Evolutionary conservation across 2,113 vertebrate species (phyloP), one percentile per base, ranked within the genome.

Genomic region (Marmota monax): DNA sequence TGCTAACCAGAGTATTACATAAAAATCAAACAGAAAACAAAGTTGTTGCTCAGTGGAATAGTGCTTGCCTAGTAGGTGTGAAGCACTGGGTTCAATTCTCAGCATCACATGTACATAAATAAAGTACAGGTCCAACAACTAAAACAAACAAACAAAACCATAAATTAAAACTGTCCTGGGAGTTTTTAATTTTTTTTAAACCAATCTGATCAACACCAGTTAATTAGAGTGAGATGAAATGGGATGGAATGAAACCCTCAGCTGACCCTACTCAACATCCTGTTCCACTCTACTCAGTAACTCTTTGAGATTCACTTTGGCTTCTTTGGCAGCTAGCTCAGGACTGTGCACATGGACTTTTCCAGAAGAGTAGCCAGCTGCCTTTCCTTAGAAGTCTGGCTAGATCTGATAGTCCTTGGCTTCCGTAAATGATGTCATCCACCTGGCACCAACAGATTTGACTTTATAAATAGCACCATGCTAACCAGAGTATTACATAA

Each of bases 331-430:
- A 67, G 61, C 34, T 48, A 45, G 17, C 20, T 9, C 10, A 12
- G 77, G 23, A 7, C 53, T 34, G 5, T 5, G 6, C 39, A 13
- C 0, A 0, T 34, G 74, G 63, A n/a, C 34, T 13, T 0, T 34
- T 79, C 56, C n/a, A 85, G 72, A 78, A 61, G 42, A 79, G 61
- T 7, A 61, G 73, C 22, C 82, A 25, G 27, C 5, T 72, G 14
- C 14, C 5, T 56, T 80, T 63, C 69, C n/a, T 78, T 32, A 63
- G 77, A 69, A 78, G 32, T 13, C 10, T 11, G 5, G 29, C 25
- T 48, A 51, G 27, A 32, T 45, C 45, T 42, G 0, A 48, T 23
- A 76, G 20, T 32, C 7, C 39, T 72, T 17, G 5, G 32, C n/a
- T 73, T 70, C 12, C 61, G 45, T 12, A 27, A 72, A 74, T 63